Conservation (phyloP, 2,888 invertebrate genomes). For the Petrophora chlorosata region DNA sequence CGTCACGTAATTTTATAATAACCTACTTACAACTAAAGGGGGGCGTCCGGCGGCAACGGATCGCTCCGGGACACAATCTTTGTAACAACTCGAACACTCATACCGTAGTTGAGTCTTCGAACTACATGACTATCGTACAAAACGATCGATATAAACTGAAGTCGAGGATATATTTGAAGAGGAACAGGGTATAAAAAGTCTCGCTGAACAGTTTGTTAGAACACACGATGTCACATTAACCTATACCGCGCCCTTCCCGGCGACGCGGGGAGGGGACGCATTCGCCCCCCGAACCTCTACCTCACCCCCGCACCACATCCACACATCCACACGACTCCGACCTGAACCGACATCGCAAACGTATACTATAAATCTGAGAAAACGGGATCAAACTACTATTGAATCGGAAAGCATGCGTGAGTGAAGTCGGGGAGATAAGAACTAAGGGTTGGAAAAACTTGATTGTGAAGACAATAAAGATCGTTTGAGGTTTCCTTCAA, state of each 20-base stretch:
- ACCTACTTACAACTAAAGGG: conserved; percentile 69
- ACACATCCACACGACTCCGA: conserved; percentile 42
- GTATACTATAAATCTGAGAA: no score
- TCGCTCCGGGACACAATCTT: conserved; percentile 45
- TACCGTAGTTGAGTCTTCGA: no score
- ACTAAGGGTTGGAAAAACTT: no score
- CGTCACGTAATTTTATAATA: conserved; percentile 45
- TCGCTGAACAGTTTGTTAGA: conserved; percentile 78
- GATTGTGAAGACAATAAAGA: no score
- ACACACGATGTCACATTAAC: conserved; percentile 75
- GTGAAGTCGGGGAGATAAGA: no score
- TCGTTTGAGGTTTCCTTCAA: no score
- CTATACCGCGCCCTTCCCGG: conserved; percentile 50
- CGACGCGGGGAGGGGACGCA: no score
- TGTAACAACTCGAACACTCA: conserved; percentile 53
- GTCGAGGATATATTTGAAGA: conserved; percentile 22
- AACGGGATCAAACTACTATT: no score
- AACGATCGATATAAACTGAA: conserved; percentile 33
- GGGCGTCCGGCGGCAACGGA: conserved; percentile 54
- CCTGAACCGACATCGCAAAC: conserved; percentile 12
- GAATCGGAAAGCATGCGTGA: no score
- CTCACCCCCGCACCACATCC: no score
- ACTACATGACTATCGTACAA: conserved; percentile 56
- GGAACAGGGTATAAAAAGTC: conserved; percentile 49
- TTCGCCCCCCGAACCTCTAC: no score